Conservation (phyloP, 2,888 invertebrate genomes). For the Mellilla xanthometata region DNA sequence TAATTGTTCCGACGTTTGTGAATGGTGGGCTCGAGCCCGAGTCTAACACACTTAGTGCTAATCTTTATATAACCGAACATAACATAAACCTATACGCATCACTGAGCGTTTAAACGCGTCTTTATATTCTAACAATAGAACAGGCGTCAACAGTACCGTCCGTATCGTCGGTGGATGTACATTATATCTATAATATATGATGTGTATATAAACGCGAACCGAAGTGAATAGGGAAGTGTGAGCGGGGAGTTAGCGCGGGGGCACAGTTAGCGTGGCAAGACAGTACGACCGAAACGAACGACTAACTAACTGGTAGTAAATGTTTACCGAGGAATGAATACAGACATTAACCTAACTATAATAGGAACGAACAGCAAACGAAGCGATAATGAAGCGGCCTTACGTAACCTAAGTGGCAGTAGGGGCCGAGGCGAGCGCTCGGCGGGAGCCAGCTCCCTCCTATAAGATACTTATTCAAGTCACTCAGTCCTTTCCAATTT, state of each 20-base stretch:
- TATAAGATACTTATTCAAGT: conserved; percentile 57
- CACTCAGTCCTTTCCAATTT: conserved; percentile 63
- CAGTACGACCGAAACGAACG: conserved; percentile 48
- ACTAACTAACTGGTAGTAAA: conserved; percentile 41
- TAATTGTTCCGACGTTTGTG: conserved; percentile 78
- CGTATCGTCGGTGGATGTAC: conserved; percentile 74
- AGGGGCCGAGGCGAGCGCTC: conserved; percentile 64
- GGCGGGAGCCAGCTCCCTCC: conserved; percentile 63
- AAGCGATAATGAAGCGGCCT: conserved; percentile 37
- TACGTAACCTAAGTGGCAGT: conserved; percentile 71
- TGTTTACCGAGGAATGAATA: conserved; percentile 67
- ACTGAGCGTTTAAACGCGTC: conserved; percentile 79
- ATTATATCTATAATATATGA: conserved; percentile 64
- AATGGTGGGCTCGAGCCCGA: conserved; percentile 58
- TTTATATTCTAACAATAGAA: conserved; percentile 72
- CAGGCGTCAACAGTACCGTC: conserved; percentile 66
- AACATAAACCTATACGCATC: conserved; percentile 77
- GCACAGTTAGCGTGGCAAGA: conserved; percentile 38
- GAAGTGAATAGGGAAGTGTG: conserved; percentile 28
- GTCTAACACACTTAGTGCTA: conserved; percentile 66
- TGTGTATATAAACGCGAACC: conserved; percentile 43
- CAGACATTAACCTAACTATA: conserved; percentile 73
- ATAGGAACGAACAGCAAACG: conserved; percentile 69
- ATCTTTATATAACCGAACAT: conserved; percentile 76
- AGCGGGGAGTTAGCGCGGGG: conserved; percentile 30